These are phyloP conservation scores for Alloplasta piceator DNA, from an alignment of 2,888 invertebrate genomes.

Conservation along the genomic window DNA sequence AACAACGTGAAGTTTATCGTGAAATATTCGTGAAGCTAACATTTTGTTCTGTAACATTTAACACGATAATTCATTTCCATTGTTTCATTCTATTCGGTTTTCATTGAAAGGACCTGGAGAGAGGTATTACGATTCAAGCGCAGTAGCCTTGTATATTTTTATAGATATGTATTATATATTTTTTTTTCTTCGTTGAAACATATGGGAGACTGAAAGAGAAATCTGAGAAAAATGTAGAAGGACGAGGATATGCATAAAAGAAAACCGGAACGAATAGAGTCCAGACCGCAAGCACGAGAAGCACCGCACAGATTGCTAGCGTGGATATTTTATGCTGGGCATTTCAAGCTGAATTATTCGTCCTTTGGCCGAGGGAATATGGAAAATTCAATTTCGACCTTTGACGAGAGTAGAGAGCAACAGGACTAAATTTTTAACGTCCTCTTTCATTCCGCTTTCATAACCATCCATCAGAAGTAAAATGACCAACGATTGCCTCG, in stretches of 20 bases:
- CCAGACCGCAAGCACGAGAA: constrained; percentile 39
- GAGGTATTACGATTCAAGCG: constrained; percentile 10
- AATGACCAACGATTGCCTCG: background rate
- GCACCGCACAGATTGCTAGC: background rate
- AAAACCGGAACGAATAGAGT: constrained; percentile 28
- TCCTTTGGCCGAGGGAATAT: too few relatives aligned
- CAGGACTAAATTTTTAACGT: too few relatives aligned
- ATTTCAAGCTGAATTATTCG: background rate
- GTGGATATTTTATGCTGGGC: constrained; percentile 2
- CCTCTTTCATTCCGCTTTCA: background rate
- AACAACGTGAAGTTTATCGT: background rate
- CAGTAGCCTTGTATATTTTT: background rate
- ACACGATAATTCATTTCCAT: constrained; percentile 7
- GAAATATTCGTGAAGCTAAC: constrained; percentile 30
- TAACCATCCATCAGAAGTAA: background rate
- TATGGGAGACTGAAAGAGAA: constrained; percentile 26
- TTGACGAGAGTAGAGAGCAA: too few relatives aligned
- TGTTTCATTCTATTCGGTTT: background rate
- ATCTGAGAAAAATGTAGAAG: constrained; percentile 29
- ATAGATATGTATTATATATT: constrained; percentile 8
- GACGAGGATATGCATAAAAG: background rate
- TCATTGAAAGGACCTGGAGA: constrained; percentile 14
- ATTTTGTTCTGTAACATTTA: background rate
- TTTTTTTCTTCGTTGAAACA: constrained; percentile 26
- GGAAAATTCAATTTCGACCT: too few relatives aligned